Conservation (phyloP, 2,888 invertebrate genomes). For the Malacosoma neustria region DNA sequence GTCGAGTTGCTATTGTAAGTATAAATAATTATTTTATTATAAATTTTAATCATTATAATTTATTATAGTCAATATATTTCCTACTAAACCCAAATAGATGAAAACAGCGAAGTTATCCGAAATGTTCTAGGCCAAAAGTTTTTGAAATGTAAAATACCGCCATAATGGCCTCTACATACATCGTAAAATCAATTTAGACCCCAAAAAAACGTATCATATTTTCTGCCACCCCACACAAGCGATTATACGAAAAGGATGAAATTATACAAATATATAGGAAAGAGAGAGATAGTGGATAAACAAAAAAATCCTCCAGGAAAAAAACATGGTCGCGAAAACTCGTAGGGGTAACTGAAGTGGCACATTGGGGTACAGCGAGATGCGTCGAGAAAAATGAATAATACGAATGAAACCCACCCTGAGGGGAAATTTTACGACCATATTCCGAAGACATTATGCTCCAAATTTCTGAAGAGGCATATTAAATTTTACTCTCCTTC, state of each 20-base stretch:
- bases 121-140: no score
- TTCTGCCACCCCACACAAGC: slow-evolving; percentile 60
- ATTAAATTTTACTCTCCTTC: slow-evolving; percentile 29
- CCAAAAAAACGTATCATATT: slow-evolving; percentile 71
- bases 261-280: slow-evolving; percentile 7
- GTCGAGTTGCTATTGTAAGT: no score
- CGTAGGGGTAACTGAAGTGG: slow-evolving; percentile 66
- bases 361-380: slow-evolving; percentile 62
- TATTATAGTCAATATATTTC: no score
- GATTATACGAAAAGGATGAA: slow-evolving; percentile 42
- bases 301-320: slow-evolving; percentile 63
- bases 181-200: slow-evolving; percentile 69
- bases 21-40: no score
- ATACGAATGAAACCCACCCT: slow-evolving; percentile 37
- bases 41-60: no score
- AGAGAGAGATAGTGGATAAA: slow-evolving; percentile 40
- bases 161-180: slow-evolving; percentile 62
- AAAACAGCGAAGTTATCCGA: no score
- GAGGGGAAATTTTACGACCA: slow-evolving; percentile 43
- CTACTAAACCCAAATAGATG: no score
- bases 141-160: no score
- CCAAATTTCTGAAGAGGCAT: slow-evolving; percentile 22
- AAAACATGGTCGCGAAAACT: slow-evolving; percentile 68
- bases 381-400: slow-evolving; percentile 65
- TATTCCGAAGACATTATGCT: slow-evolving; percentile 45